Percentiles rank a stretch among this genome's conserved stretches.
Evolutionary conservation across 2,888 invertebrate genomes (phyloP).

Genomic region (Brachypterus glaber): DNA sequence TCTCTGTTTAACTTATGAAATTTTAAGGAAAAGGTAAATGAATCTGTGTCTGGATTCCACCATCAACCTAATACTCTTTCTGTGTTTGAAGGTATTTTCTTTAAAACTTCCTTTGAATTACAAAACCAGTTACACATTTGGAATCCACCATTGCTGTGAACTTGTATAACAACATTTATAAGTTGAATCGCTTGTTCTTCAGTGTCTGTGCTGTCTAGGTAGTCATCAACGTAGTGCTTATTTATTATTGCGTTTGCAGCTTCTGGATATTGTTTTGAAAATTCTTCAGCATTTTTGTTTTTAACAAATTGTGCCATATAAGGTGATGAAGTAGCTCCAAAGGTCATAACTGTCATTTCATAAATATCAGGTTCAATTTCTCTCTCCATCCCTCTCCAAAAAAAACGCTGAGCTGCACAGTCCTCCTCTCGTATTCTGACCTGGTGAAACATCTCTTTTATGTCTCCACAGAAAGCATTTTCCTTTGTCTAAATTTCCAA

Average conservation of each 20-base stretch:
- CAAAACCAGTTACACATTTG: conserved; percentile 21
- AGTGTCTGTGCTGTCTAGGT: conserved; percentile 23
- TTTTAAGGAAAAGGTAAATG: too few relatives aligned
- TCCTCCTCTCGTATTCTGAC: conserved; percentile 8
- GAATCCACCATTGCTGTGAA: conserved; percentile 19
- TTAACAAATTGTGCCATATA: conserved; percentile 26
- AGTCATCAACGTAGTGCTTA: conserved; percentile 28
- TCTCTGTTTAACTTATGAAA: too few relatives aligned
- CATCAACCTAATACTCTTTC: too few relatives aligned
- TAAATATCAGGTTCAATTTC: conserved; percentile 12
- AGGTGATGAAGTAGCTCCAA: conserved; percentile 21
- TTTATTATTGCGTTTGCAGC: conserved; percentile 23
- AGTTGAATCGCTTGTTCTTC: conserved; percentile 15
- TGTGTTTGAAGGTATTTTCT: too few relatives aligned
- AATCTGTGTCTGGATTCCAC: too few relatives aligned
- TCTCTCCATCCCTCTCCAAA: conserved; percentile 12
- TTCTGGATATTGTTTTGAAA: conserved; percentile 15
- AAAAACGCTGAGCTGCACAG: conserved; percentile 10
- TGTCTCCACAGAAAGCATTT: conserved; percentile 15
- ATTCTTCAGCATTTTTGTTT: too few relatives aligned
- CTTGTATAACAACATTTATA: conserved; percentile 13
- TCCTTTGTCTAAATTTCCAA: conserved; percentile 20
- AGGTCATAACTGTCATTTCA: conserved; percentile 21
- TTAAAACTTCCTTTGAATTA: too few relatives aligned
- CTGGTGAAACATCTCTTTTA: conserved; percentile 18